phyloP scores from a whole-genome alignment of 2,888 invertebrate genomes.

The Torymus texanus region DNA sequence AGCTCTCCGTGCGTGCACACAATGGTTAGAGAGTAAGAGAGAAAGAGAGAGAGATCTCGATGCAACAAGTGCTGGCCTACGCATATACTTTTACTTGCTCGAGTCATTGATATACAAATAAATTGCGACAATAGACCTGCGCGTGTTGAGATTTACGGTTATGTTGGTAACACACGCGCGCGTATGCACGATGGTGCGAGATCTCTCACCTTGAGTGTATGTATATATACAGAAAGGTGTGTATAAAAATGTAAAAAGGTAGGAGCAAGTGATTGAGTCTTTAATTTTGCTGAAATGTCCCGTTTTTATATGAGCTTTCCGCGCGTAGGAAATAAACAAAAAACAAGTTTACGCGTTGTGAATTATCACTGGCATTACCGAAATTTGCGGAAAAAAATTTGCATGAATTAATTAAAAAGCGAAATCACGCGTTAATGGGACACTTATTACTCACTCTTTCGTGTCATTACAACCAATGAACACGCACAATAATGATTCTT shows the following conservation, averaged over 20 bases:
- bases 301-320: no score
- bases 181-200: not conserved
- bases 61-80: constrained; percentile 71
- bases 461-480: no score
- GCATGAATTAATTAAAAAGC: no score
- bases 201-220: constrained; percentile 5
- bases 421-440: no score
- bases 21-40: constrained; percentile 59
- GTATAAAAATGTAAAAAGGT: no score
- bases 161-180: not conserved
- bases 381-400: no score
- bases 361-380: no score
- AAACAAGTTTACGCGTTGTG: no score
- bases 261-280: not conserved
- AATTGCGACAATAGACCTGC: constrained; percentile 51
- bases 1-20: constrained; percentile 58
- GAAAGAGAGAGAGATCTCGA: constrained; percentile 56
- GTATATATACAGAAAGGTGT: not conserved
- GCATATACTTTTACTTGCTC: constrained; percentile 58
- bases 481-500: no score
- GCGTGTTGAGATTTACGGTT: constrained; percentile 16
- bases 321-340: no score
- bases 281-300: no score
- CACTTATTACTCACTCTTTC: no score
- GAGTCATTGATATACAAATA: constrained; percentile 60